These are phyloP conservation scores for Magallana ariakensis DNA, from an alignment of 1,140 invertebrate species.

Conservation along the genomic window DNA sequence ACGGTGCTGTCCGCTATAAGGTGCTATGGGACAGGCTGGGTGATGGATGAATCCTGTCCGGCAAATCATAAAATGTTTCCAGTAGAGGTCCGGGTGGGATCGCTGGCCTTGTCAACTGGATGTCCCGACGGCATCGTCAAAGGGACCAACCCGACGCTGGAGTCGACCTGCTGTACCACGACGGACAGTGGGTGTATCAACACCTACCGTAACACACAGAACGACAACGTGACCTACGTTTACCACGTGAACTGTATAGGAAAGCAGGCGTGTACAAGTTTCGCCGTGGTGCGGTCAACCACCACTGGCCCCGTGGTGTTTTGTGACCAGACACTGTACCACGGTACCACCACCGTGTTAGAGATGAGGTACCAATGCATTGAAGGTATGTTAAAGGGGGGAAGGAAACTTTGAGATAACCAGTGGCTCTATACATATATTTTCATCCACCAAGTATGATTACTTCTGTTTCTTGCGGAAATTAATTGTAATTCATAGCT, in stretches of 20 bases:
- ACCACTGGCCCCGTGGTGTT: neutral
- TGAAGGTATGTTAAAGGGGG: neutral
- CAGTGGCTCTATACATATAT: no score
- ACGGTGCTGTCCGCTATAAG: neutral
- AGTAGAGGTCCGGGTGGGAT: neutral
- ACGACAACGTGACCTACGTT: neutral
- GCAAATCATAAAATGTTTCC: conserved; percentile 13
- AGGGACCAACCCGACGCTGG: neutral
- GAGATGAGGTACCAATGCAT: neutral
- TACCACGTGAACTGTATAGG: neutral
- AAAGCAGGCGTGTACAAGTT: neutral
- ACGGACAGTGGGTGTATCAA: neutral
- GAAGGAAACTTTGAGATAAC: neutral
- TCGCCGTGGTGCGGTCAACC: neutral
- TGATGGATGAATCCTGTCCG: conserved; percentile 3
- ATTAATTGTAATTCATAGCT: neutral
- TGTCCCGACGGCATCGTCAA: neutral
- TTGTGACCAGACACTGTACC: neutral
- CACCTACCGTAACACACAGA: neutral
- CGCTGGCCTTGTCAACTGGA: neutral
- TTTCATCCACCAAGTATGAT: no score
- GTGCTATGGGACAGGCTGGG: neutral
- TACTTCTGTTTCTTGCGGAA: neutral
- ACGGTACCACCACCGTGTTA: neutral
- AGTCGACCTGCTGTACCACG: neutral